A percentile compares a stretch with the other conserved stretches of the same genome.
phyloP scores from a whole-genome alignment of 2,888 invertebrate species.

The Agrypnus murinus region DNA sequence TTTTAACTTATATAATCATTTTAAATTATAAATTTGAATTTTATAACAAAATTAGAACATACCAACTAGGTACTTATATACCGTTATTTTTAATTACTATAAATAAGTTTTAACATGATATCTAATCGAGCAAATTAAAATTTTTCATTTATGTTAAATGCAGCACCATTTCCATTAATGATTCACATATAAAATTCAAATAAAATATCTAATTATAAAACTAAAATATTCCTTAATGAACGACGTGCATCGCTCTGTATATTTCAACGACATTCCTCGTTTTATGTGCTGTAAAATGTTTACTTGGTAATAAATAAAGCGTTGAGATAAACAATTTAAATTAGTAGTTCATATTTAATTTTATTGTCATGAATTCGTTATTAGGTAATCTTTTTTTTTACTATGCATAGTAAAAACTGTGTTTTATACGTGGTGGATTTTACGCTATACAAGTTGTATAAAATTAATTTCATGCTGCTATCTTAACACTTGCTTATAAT shows the following conservation, averaged over 20 bases:
- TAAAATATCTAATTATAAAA: slow-evolving; percentile 5
- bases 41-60: slow-evolving; percentile 10
- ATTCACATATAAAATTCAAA: slow-evolving; percentile 10
- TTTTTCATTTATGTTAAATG: neutral
- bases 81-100: slow-evolving; percentile 22
- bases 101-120: no score
- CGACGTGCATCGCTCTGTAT: neutral
- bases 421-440: no score
- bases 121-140: neutral
- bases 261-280: slow-evolving; percentile 10
- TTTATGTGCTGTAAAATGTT: slow-evolving; percentile 19
- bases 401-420: no score
- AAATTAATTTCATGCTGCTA: no score
- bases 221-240: slow-evolving; percentile 14
- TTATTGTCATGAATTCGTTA: neutral
- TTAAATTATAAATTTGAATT: no score
- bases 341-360: slow-evolving; percentile 17
- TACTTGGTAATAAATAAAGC: slow-evolving; percentile 1
- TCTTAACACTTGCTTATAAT: no score
- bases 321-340: neutral
- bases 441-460: no score
- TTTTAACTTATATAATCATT: no score
- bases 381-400: no score
- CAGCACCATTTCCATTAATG: slow-evolving; percentile 7
- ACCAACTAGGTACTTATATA: slow-evolving; percentile 10